Evolutionary conservation across 53 echinoderm and acorn worm genomes (phyloP).

Genomic region (Paelopatides confundens): DNA sequence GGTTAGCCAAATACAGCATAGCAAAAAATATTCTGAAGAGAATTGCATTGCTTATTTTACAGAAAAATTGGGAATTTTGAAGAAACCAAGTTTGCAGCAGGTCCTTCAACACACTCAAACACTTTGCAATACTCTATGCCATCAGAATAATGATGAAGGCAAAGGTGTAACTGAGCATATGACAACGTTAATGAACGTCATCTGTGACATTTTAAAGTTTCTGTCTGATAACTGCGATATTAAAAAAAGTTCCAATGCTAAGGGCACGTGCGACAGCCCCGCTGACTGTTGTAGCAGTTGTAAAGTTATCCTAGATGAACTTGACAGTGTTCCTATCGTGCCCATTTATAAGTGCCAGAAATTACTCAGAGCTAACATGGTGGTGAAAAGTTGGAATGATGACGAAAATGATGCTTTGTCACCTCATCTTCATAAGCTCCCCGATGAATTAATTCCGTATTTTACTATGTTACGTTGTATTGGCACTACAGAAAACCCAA

Average conservation of each 20-base stretch:
- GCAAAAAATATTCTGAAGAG: too few relatives aligned
- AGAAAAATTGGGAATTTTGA: neutral
- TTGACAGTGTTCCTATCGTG: neutral
- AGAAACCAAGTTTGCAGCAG: neutral
- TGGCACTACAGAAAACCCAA: slow-evolving; percentile 53
- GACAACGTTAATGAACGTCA: neutral
- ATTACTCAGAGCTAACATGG: neutral
- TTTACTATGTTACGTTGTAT: slow-evolving; percentile 3
- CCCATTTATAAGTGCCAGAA: neutral
- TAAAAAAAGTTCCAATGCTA: neutral
- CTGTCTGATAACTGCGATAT: neutral
- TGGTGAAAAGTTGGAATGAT: neutral
- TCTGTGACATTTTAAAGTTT: neutral
- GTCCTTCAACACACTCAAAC: neutral
- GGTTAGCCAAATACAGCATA: neutral
- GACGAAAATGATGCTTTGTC: slow-evolving; percentile 23
- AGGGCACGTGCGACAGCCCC: neutral
- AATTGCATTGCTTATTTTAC: neutral
- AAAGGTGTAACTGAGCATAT: neutral
- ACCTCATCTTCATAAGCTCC: slow-evolving; percentile 40
- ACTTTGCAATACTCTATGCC: neutral
- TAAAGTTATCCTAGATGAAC: neutral
- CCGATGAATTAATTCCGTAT: slow-evolving; percentile 31
- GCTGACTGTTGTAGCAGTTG: neutral
- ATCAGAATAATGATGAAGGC: neutral